phyloP scores from a whole-genome alignment of 2,797 vertebrate genomes.

The Nyctibius grandis region DNA sequence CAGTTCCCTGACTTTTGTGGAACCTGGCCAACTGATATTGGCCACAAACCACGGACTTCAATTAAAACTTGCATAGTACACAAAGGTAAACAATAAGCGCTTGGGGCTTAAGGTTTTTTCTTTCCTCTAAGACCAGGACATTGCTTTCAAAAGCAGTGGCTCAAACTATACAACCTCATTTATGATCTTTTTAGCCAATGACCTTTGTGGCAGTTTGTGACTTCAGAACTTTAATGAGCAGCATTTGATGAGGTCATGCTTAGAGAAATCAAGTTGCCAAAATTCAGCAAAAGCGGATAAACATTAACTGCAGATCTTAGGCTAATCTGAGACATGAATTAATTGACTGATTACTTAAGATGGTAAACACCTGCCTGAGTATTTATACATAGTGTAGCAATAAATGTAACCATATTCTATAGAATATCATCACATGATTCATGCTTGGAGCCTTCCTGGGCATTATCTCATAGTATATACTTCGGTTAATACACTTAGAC shows the following conservation, averaged over 20 bases:
- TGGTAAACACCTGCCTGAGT: not conserved
- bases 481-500: not conserved
- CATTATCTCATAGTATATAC: not conserved
- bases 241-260: not conserved
- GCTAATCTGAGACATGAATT: not conserved
- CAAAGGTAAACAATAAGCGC: not conserved
- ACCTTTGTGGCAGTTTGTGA: not conserved
- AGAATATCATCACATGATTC: not conserved
- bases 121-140: not conserved
- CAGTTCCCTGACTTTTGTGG: not conserved
- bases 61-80: not conserved
- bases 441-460: not conserved
- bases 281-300: not conserved
- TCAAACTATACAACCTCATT: not conserved
- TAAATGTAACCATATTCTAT: not conserved
- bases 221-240: not conserved
- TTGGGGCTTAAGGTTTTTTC: not conserved
- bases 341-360: not conserved
- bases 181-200: not conserved
- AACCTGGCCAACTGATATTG: not conserved
- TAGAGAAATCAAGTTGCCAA: not conserved
- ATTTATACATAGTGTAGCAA: not conserved
- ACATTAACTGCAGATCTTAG: not conserved
- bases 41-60: not conserved
- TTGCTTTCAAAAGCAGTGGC: not conserved